Evolutionary conservation across 2,113 vertebrate species (phyloP).

Genomic region (Coturnix japonica): DNA sequence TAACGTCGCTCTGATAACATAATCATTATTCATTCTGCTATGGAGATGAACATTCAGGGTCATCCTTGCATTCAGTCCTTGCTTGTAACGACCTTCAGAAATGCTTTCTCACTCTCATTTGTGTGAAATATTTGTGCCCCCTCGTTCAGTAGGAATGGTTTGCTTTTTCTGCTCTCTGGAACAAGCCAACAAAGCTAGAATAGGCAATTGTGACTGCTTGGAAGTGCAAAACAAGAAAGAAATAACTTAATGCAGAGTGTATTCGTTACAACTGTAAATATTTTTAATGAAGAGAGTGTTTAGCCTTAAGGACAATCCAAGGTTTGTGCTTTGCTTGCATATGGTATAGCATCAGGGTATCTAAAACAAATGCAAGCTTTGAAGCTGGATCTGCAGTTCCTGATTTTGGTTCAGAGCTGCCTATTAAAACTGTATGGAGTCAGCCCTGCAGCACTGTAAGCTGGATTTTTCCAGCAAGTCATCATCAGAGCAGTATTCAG

Average conservation of each 20-base stretch:
- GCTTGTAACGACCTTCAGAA: background rate
- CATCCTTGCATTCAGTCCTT: background rate
- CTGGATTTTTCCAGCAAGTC: background rate
- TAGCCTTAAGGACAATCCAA: background rate
- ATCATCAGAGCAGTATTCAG: background rate
- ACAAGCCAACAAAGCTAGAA: background rate
- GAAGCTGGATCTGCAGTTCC: background rate
- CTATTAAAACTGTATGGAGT: background rate
- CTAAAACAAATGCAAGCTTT: background rate
- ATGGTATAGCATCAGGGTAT: background rate
- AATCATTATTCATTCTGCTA: background rate
- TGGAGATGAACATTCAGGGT: background rate
- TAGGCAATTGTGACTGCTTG: background rate
- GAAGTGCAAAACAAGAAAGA: background rate
- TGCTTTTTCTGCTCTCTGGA: background rate
- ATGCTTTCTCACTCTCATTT: background rate
- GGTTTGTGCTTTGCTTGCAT: background rate
- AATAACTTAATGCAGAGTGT: accelerated
- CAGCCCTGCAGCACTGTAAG: background rate
- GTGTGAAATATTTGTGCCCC: background rate
- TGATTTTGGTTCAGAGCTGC: background rate
- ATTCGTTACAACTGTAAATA: background rate
- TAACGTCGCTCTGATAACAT: background rate
- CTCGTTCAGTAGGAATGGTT: background rate
- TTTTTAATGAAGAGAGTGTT: background rate